Base-by-base conservation (phyloP, 2,797 vertebrate species). In the Crypturellus tataupa region DNA sequence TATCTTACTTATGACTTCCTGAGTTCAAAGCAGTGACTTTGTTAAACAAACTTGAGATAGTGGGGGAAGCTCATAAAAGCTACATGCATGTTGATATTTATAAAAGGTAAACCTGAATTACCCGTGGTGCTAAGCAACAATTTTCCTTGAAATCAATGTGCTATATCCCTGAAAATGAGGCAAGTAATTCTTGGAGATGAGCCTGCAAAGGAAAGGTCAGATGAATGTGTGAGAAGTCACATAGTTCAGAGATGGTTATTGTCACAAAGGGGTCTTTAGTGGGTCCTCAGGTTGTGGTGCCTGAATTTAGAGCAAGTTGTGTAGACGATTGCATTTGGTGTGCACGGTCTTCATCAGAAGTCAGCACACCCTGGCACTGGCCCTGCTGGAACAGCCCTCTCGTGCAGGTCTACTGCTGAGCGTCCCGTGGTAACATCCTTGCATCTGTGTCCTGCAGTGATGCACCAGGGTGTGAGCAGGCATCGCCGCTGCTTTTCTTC, bases 31-130 rank as follows among this genome's bases (percentile, higher is more conserved):
- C 63, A 75, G 13, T 72, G 19, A 44, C 51, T 90, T 58, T 49
- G 63, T 42, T 77, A 39, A 80, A 37, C 16, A 81, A 91, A 86
- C 56, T 58, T 58, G 31, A 40, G 62, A 86, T 85, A 82, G 53
- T 8, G 21, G 64, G 10, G 60, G 25, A 63, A 80, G 18, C 35
- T 42, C 12, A n/a, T 56, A 65, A 87, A 89, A 89, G 14, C 11
- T 82, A 7, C 5, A 15, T 64, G n/a, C 20, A 59, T 55, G 55
- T 64, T 64, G 39, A 23, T 59, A 35, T 6, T 80, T 11, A 20
- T 51, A 58, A 33, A 71, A n/a, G 39, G 8, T 31, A 77, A 82
- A 62, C 11, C 5, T 6, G 33, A 19, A 29, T 62, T 31, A 68
- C 5, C n/a, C 5, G 8, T 19, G 1, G 0, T 12, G 5, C 37